Conservation (phyloP, 2,797 vertebrate species). For the Hippopotamyrus pictus region DNA sequence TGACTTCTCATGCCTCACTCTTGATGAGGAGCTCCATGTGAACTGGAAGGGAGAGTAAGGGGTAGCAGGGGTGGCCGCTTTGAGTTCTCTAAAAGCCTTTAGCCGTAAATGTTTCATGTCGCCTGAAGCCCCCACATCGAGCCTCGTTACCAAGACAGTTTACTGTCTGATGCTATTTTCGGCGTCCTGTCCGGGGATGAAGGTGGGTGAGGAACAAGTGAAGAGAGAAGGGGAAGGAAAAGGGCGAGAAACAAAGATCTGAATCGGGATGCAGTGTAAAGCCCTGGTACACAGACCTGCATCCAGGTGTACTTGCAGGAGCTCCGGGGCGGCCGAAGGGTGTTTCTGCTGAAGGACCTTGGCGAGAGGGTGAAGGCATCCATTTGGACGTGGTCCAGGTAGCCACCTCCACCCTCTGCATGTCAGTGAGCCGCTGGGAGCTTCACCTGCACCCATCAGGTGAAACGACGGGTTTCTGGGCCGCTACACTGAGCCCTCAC, state of each 20-base stretch:
- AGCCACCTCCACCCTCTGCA: not conserved
- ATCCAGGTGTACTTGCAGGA: not conserved
- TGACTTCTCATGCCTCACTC: not conserved
- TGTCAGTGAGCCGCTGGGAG: not conserved
- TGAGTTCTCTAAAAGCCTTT: slow-evolving; percentile 14
- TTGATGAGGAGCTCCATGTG: not conserved
- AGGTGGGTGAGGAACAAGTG: not conserved
- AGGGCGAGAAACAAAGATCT: not conserved
- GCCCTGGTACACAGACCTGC: not conserved
- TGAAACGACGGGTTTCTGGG: not conserved
- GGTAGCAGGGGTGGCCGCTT: not conserved
- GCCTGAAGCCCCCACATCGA: not conserved
- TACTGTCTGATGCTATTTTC: not conserved
- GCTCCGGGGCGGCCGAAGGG: not conserved
- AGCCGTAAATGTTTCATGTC: slow-evolving; percentile 13
- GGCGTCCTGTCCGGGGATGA: not conserved
- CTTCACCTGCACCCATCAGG: not conserved
- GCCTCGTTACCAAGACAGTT: not conserved
- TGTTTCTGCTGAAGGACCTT: not conserved
- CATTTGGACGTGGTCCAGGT: not conserved
- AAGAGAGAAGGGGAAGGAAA: not conserved
- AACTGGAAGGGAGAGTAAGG: not conserved
- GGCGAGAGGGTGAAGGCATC: not conserved
- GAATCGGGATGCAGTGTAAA: not conserved
- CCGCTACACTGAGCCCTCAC: not conserved